phyloP scores from a whole-genome alignment of 2,888 invertebrate genomes.

The Acronicta leporina region DNA sequence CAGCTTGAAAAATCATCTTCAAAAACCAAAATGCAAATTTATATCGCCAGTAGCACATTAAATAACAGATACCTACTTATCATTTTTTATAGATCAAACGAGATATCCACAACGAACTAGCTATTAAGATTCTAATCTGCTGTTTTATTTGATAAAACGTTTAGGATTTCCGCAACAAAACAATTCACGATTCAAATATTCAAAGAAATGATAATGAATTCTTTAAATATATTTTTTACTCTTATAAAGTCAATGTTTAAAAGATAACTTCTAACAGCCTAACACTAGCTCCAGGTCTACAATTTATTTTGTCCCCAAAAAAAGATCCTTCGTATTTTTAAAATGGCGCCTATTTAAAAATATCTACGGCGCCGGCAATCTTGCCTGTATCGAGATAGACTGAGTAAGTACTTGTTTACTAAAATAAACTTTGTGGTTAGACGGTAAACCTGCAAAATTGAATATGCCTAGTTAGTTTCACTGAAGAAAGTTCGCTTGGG shows the following conservation, averaged over 20 bases:
- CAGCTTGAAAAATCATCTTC: not conserved
- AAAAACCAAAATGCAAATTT: not conserved
- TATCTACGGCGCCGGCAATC: slow-evolving; percentile 8
- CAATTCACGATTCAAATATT: not conserved
- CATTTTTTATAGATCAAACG: slow-evolving; percentile 2
- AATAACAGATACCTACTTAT: not conserved
- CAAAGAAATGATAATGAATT: no score
- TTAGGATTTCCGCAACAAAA: not conserved
- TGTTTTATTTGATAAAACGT: not conserved
- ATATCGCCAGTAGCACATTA: not conserved
- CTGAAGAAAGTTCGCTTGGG: no score
- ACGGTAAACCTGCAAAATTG: not conserved
- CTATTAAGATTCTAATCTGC: not conserved
- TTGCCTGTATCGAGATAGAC: slow-evolving; percentile 1
- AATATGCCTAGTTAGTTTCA: no score
- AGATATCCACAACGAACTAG: not conserved
- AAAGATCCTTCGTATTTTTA: slow-evolving; percentile 11
- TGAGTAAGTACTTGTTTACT: not conserved
- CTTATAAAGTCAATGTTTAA: no score
- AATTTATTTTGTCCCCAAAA: slow-evolving; percentile 12
- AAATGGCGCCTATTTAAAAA: slow-evolving; percentile 32
- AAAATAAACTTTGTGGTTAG: slow-evolving; percentile 6
- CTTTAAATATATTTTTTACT: no score
- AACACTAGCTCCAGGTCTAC: not conserved
- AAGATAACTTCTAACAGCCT: slow-evolving; percentile 8